Percentiles rank a stretch among this genome's conserved stretches.
Evolutionary conservation across 2,797 vertebrate genomes (phyloP).

Genomic region (Notolabrus celidotus): DNA sequence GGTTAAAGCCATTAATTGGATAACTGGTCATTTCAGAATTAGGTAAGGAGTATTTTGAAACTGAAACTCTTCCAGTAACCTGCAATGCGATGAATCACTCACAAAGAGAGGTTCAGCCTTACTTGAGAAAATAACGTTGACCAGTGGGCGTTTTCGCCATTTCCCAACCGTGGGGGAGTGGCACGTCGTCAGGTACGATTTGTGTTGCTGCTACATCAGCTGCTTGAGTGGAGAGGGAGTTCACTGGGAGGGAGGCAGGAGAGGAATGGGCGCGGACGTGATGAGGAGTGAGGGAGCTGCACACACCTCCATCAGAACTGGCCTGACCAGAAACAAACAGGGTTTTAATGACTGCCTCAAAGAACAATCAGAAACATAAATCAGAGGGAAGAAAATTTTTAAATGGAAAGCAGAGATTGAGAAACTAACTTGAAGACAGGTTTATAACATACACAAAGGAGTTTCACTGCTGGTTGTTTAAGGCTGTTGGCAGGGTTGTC

Average conservation of each 20-base stretch:
- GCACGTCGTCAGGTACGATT: slow-evolving; percentile 91
- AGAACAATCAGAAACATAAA: slow-evolving; percentile 38
- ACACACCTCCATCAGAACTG: slow-evolving; percentile 93
- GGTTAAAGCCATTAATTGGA: no score
- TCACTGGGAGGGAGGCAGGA: slow-evolving; percentile 94
- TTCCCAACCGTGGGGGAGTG: slow-evolving; percentile 95
- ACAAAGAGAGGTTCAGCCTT: slow-evolving; percentile 67
- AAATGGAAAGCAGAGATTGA: slow-evolving; percentile 11
- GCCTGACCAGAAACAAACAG: slow-evolving; percentile 84
- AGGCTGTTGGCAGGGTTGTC: no score
- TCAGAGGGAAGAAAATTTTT: slow-evolving; percentile 34
- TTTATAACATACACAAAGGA: not conserved
- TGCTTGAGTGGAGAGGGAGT: slow-evolving; percentile 88
- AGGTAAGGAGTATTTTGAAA: no score
- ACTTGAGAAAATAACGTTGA: slow-evolving; percentile 97
- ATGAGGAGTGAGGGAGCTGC: slow-evolving; percentile 90
- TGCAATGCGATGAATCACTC: slow-evolving; percentile 2
- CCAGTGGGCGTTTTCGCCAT: slow-evolving; percentile 96
- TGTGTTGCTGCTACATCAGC: slow-evolving; percentile 86
- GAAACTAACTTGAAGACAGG: slow-evolving; percentile 2
- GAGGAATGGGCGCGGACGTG: slow-evolving; percentile 95
- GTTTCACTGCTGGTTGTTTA: not conserved
- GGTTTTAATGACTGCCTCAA: slow-evolving; percentile 46
- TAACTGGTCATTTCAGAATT: no score
- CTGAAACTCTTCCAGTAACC: no score